Base-by-base conservation (phyloP, 2,797 vertebrate genomes). In the Chloroceryle amazona region DNA sequence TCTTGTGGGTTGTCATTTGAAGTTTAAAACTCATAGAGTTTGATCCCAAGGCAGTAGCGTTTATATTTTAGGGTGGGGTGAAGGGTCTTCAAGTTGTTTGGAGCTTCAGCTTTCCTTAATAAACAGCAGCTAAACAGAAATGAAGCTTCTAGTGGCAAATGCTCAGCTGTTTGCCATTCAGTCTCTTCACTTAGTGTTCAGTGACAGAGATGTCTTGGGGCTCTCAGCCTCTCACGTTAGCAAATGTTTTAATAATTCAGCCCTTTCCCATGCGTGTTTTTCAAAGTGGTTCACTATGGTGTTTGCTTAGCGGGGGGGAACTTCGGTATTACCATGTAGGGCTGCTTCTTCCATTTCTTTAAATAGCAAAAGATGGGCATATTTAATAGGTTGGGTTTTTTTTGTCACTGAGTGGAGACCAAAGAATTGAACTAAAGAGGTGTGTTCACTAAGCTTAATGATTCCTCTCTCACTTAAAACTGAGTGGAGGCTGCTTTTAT, bases 211-310 rank as follows among this genome's bases (percentile, higher is more conserved):
- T 71, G 28, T 4, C 2, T 57, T 37, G 54, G 65, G 80, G 70
- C 51, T 90, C 55, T 89, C 62, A 75, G 63, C 13, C 47, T 80
- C n/a, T 37, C 39, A 46, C 5, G 2, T 57, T 46, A 72, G 81
- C 22, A 41, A 65, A 67, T 87, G n/a, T 78, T 90, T 86, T 87
- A 51, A 74, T 86, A 92, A 87, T 87, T 74, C 37, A 78, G 65
- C 25, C 44, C 25, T 65, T 85, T 80, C 60, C 44, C 42, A 4
- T 49, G 18, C 0, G 0, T 71, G 11, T 52, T 65, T 76, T 81
- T 92, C 35, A 8, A 20, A 90, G 75, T 58, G 57, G 60, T 25
- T 95, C 13, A 9, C 79, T 72, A 17, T 35, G 23, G 18, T n/a
- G 33, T 80, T 95, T 85, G 55, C 33, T 73, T 79, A 75, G 73